A percentile compares a stretch with the other conserved stretches of the same genome.
These are phyloP conservation scores for Emmelina monodactyla DNA, from an alignment of 2,888 invertebrate genomes.

Conservation along the genomic window DNA sequence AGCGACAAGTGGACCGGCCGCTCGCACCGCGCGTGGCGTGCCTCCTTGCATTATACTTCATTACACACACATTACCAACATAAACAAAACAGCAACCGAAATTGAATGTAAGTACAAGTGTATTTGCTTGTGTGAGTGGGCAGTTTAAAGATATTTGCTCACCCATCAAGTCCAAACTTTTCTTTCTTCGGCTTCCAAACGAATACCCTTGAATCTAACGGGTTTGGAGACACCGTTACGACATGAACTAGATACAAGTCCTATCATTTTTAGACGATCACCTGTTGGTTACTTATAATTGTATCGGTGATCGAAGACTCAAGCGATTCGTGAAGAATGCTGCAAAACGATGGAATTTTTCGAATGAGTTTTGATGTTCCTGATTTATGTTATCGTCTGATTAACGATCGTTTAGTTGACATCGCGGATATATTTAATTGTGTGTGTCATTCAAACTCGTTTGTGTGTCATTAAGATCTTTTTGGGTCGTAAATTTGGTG, in stretches of 20 bases:
- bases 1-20: constrained; percentile 4
- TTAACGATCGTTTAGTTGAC: neutral
- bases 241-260: constrained; percentile 15
- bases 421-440: neutral
- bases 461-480: neutral
- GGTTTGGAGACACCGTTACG: constrained; percentile 14
- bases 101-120: constrained; percentile 6
- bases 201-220: constrained; percentile 18
- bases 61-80: constrained; percentile 1
- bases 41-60: neutral
- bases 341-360: neutral
- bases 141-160: constrained; percentile 23
- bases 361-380: too few relatives aligned
- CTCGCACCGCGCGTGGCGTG: neutral
- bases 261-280: constrained; percentile 6
- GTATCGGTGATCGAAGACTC: neutral
- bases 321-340: too few relatives aligned
- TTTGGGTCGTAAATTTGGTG: neutral
- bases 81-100: constrained; percentile 5
- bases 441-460: neutral
- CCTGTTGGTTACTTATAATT: neutral
- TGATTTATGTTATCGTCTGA: neutral
- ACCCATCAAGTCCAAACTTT: constrained; percentile 22
- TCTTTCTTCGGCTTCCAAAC: constrained; percentile 24
- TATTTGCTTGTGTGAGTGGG: constrained; percentile 3